Percentiles rank a stretch among this genome's conserved stretches.
phyloP scores from a whole-genome alignment of 1,140 invertebrate species.

The Diabrotica undecimpunctata region DNA sequence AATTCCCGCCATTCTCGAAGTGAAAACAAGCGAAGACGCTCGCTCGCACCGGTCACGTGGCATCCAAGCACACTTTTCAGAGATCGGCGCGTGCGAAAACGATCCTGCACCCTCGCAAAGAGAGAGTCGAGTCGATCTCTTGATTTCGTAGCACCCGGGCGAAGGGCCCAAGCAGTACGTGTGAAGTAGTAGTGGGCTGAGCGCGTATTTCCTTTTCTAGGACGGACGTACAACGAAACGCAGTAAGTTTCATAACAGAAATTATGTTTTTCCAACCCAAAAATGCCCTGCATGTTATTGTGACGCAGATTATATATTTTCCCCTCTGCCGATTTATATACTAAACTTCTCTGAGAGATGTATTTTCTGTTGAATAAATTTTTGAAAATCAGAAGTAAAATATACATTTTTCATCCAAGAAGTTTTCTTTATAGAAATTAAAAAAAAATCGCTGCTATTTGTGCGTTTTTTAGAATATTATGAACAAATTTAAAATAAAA shows the following conservation, averaged over 20 bases:
- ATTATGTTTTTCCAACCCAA: too few species aligned
- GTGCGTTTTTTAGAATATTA: too few species aligned
- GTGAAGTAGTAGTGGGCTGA: conserved; percentile 9
- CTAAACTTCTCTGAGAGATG: too few species aligned
- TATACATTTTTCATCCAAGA: too few species aligned
- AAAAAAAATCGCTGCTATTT: too few species aligned
- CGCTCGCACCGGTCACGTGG: conserved; percentile 42
- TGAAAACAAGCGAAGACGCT: conserved; percentile 31
- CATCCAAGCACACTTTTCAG: conserved; percentile 25
- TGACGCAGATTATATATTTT: too few species aligned
- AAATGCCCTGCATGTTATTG: too few species aligned
- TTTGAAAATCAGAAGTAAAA: too few species aligned
- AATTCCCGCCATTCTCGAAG: conserved; percentile 43
- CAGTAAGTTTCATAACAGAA: conserved; percentile 5
- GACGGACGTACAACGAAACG: conserved; percentile 9
- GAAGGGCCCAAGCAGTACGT: conserved; percentile 20
- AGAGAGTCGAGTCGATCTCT: conserved; percentile 9
- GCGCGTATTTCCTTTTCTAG: background rate
- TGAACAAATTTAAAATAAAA: too few species aligned
- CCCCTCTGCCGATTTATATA: too few species aligned
- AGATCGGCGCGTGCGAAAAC: conserved; percentile 32
- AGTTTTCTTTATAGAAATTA: too few species aligned
- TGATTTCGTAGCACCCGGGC: conserved; percentile 27
- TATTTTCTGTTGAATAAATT: too few species aligned
- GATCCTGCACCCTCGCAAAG: conserved; percentile 11